These are phyloP conservation scores for Euproctis similis DNA, from an alignment of 2,888 invertebrate species.

Conservation along the genomic window DNA sequence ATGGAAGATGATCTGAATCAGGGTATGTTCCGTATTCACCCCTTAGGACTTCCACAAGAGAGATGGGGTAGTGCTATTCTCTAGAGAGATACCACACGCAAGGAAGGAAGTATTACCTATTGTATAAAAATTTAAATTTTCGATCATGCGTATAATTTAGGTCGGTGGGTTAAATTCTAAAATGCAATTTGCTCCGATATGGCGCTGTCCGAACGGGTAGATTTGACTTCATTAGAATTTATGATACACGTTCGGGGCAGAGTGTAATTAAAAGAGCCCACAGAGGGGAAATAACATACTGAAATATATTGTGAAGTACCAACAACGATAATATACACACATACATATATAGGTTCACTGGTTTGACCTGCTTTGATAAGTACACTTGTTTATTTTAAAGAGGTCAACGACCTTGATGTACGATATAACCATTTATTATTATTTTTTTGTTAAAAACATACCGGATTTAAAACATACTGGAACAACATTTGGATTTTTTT, in stretches of 20 bases:
- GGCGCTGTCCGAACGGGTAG: conserved; percentile 26
- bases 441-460: no score
- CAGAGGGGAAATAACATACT: conserved; percentile 51
- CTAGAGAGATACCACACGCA: no score
- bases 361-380: conserved; percentile 33
- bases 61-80: no score
- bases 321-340: no score
- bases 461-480: no score
- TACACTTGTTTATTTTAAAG: conserved; percentile 28
- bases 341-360: conserved; percentile 22
- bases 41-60: no score
- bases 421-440: no score
- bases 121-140: conserved; percentile 24
- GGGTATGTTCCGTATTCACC: no score
- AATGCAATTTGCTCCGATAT: conserved; percentile 46
- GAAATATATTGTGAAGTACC: conserved; percentile 33
- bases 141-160: conserved; percentile 20
- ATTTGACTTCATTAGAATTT: conserved; percentile 62
- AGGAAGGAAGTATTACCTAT: no score
- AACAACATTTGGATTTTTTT: no score
- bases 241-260: conserved; percentile 58
- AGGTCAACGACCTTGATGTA: conserved; percentile 23
- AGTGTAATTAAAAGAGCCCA: conserved; percentile 66
- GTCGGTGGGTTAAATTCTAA: conserved; percentile 44
- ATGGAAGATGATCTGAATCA: no score